phyloP scores from a whole-genome alignment of 2,113 vertebrate genomes.

The Perognathus longimembris region DNA sequence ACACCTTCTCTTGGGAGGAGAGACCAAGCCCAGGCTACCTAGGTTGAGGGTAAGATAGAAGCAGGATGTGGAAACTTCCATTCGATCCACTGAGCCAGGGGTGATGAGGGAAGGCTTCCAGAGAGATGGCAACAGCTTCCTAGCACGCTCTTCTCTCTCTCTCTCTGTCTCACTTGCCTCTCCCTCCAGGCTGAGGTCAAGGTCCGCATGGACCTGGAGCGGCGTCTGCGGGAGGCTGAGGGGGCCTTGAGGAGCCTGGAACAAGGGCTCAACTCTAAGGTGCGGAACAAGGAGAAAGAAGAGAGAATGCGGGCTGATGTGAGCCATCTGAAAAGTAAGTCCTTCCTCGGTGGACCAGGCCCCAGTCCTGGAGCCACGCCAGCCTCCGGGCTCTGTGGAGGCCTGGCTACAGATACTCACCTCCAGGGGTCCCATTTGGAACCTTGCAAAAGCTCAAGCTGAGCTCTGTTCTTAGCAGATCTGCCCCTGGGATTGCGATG shows the following conservation, averaged over 20 bases:
- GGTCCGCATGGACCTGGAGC: conserved; percentile 94
- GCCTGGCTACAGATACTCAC: neutral
- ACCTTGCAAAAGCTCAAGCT: neutral
- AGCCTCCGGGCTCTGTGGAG: neutral
- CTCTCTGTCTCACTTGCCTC: no score
- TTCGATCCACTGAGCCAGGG: neutral
- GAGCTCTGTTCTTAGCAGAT: neutral
- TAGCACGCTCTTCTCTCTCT: neutral
- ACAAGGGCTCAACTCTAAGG: conserved; percentile 92
- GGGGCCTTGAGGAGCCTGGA: conserved; percentile 94
- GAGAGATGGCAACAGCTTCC: neutral
- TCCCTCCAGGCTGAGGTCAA: conserved; percentile 92
- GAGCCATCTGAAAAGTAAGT: conserved; percentile 94
- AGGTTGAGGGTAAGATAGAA: neutral
- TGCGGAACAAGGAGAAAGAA: conserved; percentile 92
- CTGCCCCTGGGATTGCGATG: neutral
- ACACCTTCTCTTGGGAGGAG: neutral
- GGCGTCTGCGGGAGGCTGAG: conserved; percentile 92
- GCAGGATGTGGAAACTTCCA: neutral
- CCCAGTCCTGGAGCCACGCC: neutral
- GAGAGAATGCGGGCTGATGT: conserved; percentile 97
- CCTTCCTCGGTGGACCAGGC: neutral
- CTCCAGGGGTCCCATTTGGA: neutral
- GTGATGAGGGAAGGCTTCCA: neutral
- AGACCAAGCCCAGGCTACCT: accelerated